A percentile compares a stretch with the other conserved stretches of the same genome.
Conservation (phyloP, 1,140 invertebrate species). For the Drosophila malerkotliana region DNA sequence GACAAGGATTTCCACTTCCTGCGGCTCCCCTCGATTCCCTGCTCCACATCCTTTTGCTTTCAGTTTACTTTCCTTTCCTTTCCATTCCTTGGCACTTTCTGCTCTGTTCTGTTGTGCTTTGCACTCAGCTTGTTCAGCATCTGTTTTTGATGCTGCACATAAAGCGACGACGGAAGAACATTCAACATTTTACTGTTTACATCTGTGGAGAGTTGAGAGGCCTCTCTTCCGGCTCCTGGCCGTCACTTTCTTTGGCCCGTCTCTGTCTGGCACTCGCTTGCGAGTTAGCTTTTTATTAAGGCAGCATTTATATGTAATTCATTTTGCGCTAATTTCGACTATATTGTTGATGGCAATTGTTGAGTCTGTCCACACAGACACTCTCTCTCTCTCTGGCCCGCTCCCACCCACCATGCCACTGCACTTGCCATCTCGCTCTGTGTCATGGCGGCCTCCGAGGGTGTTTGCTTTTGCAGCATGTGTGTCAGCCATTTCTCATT, state of each 20-base stretch:
- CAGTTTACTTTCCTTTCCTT: slow-evolving; percentile 5
- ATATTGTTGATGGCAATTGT: slow-evolving; percentile 66
- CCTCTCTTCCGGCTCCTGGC: not conserved
- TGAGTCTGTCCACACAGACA: slow-evolving; percentile 7
- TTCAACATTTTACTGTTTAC: slow-evolving; percentile 52
- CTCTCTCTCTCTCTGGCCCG: not conserved
- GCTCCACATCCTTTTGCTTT: not conserved
- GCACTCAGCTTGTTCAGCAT: slow-evolving; percentile 27
- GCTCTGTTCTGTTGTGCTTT: slow-evolving; percentile 2
- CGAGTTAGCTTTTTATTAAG: slow-evolving; percentile 56
- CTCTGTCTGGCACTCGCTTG: no score
- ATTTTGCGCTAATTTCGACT: slow-evolving; percentile 80
- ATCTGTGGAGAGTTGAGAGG: slow-evolving; percentile 21
- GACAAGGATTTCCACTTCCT: slow-evolving; percentile 25
- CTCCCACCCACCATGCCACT: no score
- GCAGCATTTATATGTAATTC: slow-evolving; percentile 79
- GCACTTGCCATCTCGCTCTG: not conserved
- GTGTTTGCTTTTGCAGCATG: slow-evolving; percentile 55
- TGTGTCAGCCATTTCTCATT: slow-evolving; percentile 80
- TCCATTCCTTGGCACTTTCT: slow-evolving; percentile 6
- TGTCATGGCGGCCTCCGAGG: not conserved
- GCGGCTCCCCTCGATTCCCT: not conserved
- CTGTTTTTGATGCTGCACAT: slow-evolving; percentile 51
- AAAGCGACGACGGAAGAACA: slow-evolving; percentile 41
- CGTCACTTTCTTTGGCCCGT: not conserved